Percentiles rank a stretch among this genome's conserved stretches.
Evolutionary conservation across 2,888 invertebrate species (phyloP).

Genomic region (Geotrupes spiniger): DNA sequence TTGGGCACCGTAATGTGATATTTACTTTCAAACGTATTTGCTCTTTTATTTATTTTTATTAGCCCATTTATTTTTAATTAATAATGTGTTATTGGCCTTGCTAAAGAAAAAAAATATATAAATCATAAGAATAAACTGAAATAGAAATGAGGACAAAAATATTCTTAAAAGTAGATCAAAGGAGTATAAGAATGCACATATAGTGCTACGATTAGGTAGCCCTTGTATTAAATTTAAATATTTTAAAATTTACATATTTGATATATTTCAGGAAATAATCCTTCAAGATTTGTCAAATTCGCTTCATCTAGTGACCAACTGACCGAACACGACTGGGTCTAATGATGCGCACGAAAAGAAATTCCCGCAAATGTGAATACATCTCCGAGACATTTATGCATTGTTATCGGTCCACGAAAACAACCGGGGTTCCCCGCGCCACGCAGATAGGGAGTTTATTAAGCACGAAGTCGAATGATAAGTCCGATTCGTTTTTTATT

Average conservation of each 20-base stretch:
- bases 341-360: slow-evolving; percentile 46
- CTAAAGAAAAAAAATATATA: no score
- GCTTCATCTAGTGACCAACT: slow-evolving; percentile 48
- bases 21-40: no score
- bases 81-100: no score
- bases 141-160: no score
- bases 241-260: slow-evolving; percentile 38
- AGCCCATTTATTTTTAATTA: no score
- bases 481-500: slow-evolving; percentile 42
- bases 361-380: slow-evolving; percentile 49
- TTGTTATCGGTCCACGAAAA: slow-evolving; percentile 41
- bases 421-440: slow-evolving; percentile 33
- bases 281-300: slow-evolving; percentile 44
- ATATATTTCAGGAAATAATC: slow-evolving; percentile 41
- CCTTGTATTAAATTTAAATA: no score
- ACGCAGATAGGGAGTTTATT: slow-evolving; percentile 39
- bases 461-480: slow-evolving; percentile 44
- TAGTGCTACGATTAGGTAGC: no score
- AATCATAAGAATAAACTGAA: no score
- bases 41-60: no score
- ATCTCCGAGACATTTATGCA: slow-evolving; percentile 47
- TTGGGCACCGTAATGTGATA: no score
- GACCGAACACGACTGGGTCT: slow-evolving; percentile 41
- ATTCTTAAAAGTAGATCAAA: no score
- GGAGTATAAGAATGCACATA: no score